phyloP scores from a whole-genome alignment of 2,888 invertebrate species.

The Sceliomorpha sp. region DNA sequence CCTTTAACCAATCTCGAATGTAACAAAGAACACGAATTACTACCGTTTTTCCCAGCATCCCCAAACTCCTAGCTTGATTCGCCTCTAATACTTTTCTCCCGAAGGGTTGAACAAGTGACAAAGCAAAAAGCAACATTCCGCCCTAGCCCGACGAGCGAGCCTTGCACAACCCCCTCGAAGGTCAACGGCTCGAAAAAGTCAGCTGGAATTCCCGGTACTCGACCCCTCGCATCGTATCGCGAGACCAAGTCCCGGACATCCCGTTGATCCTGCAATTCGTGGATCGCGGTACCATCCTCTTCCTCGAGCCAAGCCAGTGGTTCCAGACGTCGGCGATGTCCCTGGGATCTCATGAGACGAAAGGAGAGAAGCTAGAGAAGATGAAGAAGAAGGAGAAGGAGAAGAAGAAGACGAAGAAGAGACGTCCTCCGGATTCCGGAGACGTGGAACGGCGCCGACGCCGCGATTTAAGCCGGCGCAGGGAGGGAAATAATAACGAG shows the following conservation, averaged over 20 bases:
- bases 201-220: conserved; percentile 9
- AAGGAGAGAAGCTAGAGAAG: conserved; percentile 3
- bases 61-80: too few species aligned
- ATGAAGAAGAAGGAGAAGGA: not conserved
- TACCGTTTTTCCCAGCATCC: too few species aligned
- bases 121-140: conserved; percentile 1
- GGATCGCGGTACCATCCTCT: not conserved
- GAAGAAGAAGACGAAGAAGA: conserved; percentile 1
- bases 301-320: too few species aligned
- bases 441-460: conserved; percentile 46
- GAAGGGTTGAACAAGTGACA: too few species aligned
- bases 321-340: too few species aligned
- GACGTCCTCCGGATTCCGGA: conserved; percentile 45
- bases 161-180: not conserved
- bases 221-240: not conserved
- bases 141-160: not conserved
- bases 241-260: not conserved
- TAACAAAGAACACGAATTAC: too few species aligned
- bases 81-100: too few species aligned
- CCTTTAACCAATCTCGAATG: too few species aligned
- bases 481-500: conserved; percentile 72
- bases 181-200: conserved; percentile 14
- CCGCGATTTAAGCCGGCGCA: conserved; percentile 46
- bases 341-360: too few species aligned
- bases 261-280: conserved; percentile 1